Evolutionary conservation across 2,888 invertebrate species (phyloP).

Genomic region (Hydraecia micacea): DNA sequence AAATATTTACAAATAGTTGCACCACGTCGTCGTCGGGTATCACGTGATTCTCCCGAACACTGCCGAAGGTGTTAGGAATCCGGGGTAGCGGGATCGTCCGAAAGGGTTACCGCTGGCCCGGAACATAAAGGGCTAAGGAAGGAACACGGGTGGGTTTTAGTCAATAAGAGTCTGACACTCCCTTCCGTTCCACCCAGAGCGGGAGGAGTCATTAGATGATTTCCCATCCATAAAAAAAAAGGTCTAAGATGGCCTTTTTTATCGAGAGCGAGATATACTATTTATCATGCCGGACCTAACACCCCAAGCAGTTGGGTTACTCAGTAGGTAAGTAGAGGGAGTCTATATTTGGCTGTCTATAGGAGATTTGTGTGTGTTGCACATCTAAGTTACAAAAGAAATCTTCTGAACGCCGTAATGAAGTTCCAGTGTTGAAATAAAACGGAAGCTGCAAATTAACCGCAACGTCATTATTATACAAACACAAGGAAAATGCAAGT

Average conservation of each 20-base stretch:
- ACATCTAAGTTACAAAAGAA: neutral
- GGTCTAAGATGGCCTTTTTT: neutral
- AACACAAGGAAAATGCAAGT: constrained; percentile 13
- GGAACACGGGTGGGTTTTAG: no score
- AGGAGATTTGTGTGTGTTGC: neutral
- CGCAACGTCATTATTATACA: constrained; percentile 13
- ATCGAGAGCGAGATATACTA: neutral
- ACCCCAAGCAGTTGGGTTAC: no score
- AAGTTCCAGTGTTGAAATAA: neutral
- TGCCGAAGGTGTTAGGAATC: no score
- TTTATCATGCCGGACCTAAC: neutral
- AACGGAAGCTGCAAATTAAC: neutral
- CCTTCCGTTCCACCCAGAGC: no score
- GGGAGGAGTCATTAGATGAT: no score
- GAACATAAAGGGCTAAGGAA: no score
- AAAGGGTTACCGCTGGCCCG: no score
- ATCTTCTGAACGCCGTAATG: neutral
- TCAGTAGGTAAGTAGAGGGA: neutral
- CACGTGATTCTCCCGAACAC: no score
- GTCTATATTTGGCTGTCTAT: neutral
- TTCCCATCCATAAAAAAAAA: no score
- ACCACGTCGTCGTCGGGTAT: no score
- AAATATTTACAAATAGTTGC: neutral
- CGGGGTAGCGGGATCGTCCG: no score
- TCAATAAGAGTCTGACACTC: no score